A percentile compares a stretch with the other conserved stretches of the same genome.
Evolutionary conservation across 30 jellyfish, hydroid and myxozoan genomes (phyloP).

Genomic region (Aurelia sp.): DNA sequence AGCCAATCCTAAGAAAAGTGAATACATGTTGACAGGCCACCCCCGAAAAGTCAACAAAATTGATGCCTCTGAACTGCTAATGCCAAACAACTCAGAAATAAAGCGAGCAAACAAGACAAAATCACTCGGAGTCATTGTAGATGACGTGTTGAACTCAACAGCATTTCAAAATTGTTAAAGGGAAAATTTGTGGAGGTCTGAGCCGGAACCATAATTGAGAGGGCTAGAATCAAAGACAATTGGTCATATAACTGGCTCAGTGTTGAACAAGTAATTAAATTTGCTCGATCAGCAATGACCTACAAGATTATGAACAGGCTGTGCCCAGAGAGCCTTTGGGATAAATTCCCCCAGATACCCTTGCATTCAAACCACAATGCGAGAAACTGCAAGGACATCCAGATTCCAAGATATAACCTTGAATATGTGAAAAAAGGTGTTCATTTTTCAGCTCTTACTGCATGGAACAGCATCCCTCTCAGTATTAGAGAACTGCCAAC

Average conservation of each 20-base stretch:
- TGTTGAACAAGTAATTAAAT: background rate
- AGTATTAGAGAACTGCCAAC: too few relatives aligned
- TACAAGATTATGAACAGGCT: too few relatives aligned
- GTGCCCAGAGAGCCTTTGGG: background rate
- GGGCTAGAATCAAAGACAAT: too few relatives aligned
- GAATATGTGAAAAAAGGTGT: too few relatives aligned
- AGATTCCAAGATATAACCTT: background rate
- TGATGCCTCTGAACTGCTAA: background rate
- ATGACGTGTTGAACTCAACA: background rate
- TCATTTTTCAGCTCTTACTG: too few relatives aligned
- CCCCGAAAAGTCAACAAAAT: background rate
- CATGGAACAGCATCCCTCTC: too few relatives aligned
- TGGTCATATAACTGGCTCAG: background rate
- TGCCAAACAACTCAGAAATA: slow-evolving; percentile 8
- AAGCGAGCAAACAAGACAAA: slow-evolving; percentile 27
- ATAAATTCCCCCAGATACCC: too few relatives aligned
- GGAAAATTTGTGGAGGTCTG: slow-evolving; percentile 2
- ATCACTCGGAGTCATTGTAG: slow-evolving; percentile 14
- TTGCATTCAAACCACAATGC: too few relatives aligned
- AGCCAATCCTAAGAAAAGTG: background rate
- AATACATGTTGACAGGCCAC: background rate
- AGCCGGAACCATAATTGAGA: background rate
- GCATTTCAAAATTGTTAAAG: background rate
- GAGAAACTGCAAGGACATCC: background rate
- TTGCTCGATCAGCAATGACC: background rate